These are phyloP conservation scores for Acutogordius australiensis DNA, from an alignment of 2,888 invertebrate genomes.

Conservation along the genomic window DNA sequence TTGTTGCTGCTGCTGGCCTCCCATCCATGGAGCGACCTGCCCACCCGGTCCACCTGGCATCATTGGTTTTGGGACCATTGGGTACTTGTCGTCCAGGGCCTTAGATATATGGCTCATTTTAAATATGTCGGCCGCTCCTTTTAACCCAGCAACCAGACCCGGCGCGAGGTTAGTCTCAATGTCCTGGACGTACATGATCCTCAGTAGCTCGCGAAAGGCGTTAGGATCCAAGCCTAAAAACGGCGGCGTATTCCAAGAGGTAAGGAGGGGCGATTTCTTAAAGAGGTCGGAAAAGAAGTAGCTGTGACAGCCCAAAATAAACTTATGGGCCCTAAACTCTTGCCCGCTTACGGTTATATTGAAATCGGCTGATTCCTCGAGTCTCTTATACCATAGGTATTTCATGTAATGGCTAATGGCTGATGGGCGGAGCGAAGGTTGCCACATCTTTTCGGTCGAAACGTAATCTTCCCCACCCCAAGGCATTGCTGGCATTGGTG, in stretches of 20 bases:
- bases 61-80: not conserved
- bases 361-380: slow-evolving; percentile 6
- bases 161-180: not conserved
- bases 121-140: not conserved
- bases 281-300: not conserved
- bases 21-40: not conserved
- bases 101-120: not conserved
- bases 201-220: not conserved
- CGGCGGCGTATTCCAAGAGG: not conserved
- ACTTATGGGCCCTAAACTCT: not conserved
- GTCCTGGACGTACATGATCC: not conserved
- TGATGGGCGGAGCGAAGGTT: slow-evolving; percentile 2
- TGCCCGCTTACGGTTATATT: not conserved
- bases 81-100: not conserved
- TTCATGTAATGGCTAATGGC: not conserved
- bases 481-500: not conserved
- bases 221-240: not conserved
- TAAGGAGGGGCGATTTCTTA: not conserved
- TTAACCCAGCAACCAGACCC: not conserved
- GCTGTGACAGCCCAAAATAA: not conserved
- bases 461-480: slow-evolving; percentile 7
- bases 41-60: not conserved
- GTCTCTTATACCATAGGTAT: slow-evolving; percentile 1
- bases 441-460: not conserved
- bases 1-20: not conserved